Evolutionary conservation across 2,797 vertebrate species (phyloP).

Genomic region (Darevskia nairensis): DNA sequence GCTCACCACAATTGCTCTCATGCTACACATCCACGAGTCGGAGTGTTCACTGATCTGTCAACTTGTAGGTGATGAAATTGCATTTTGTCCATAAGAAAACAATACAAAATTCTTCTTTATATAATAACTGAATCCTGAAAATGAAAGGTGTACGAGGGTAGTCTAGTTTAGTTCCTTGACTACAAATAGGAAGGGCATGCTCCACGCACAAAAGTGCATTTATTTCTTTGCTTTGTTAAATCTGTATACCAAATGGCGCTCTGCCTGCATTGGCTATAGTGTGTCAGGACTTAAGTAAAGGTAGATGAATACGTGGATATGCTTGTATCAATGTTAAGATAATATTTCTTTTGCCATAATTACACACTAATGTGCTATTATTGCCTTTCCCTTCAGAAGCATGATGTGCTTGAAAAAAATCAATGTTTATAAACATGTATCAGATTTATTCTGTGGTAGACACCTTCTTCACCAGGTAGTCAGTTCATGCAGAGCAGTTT

Average conservation of each 20-base stretch:
- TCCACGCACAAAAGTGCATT: not conserved
- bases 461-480: not conserved
- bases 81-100: not conserved
- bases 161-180: not conserved
- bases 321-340: not conserved
- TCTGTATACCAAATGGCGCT: too few species aligned
- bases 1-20: too few species aligned
- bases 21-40: too few species aligned
- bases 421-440: not conserved
- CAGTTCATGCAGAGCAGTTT: not conserved
- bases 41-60: not conserved
- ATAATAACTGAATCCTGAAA: not conserved
- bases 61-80: not conserved
- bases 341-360: not conserved
- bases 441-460: not conserved
- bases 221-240: too few species aligned
- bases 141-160: not conserved
- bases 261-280: not conserved
- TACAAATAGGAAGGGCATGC: not conserved
- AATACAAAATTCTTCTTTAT: not conserved
- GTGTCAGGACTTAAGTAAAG: not conserved
- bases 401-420: too few species aligned
- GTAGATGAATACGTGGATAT: not conserved
- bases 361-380: too few species aligned
- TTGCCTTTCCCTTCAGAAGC: not conserved